These are phyloP conservation scores for Apamea crenata DNA, from an alignment of 2,888 invertebrate genomes.

Conservation along the genomic window DNA sequence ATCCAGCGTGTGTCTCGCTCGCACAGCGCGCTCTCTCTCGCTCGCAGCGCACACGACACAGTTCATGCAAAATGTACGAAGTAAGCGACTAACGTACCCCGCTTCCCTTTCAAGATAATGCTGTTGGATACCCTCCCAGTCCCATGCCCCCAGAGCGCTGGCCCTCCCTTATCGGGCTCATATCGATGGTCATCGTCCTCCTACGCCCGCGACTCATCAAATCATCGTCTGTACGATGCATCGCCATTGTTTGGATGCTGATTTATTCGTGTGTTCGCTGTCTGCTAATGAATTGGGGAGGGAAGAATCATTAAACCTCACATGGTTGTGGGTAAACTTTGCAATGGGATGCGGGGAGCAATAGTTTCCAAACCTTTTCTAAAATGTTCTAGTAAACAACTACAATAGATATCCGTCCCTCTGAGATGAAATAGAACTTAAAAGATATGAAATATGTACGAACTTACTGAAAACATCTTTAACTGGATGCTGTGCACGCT, in stretches of 20 bases:
- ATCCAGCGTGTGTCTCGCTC: conserved; percentile 83
- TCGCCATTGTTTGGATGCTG: conserved; percentile 54
- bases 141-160: conserved; percentile 57
- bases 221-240: conserved; percentile 68
- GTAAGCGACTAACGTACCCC: conserved; percentile 80
- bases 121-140: conserved; percentile 71
- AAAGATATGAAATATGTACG: conserved; percentile 55
- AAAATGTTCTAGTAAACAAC: background rate
- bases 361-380: background rate
- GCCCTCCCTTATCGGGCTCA: conserved; percentile 71
- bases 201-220: conserved; percentile 65
- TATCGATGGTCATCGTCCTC: conserved; percentile 75
- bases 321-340: background rate
- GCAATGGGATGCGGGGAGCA: background rate
- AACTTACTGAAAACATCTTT: conserved; percentile 46
- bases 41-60: conserved; percentile 78
- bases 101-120: conserved; percentile 85
- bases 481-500: conserved; percentile 40
- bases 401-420: background rate
- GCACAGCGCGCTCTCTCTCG: conserved; percentile 72
- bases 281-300: conserved; percentile 16
- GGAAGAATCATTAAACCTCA: background rate
- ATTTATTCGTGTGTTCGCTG: conserved; percentile 31
- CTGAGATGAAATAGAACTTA: conserved; percentile 26
- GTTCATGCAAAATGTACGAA: conserved; percentile 88